phyloP scores from a whole-genome alignment of 2,888 invertebrate species.

The Ametastegia equiseti region DNA sequence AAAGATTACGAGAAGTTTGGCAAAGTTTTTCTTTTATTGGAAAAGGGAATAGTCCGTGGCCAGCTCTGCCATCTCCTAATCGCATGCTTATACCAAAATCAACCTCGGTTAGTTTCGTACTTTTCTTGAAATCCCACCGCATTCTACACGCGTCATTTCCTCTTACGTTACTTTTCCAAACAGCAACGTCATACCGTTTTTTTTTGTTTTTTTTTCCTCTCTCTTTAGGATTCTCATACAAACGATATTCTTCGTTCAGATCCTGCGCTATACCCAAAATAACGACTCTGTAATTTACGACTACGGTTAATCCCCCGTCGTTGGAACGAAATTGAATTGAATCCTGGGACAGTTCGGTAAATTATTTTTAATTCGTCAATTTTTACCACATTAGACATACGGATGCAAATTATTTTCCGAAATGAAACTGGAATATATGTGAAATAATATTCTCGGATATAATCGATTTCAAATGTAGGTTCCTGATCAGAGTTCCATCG shows the following conservation, averaged over 20 bases:
- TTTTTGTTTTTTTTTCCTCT: too few relatives aligned
- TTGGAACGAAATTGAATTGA: not conserved
- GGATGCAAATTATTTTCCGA: conserved; percentile 4
- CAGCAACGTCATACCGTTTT: not conserved
- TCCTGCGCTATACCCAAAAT: not conserved
- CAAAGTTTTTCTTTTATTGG: conserved; percentile 38
- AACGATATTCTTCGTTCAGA: not conserved
- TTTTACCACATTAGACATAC: not conserved
- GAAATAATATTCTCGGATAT: not conserved
- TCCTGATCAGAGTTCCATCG: not conserved
- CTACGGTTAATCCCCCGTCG: not conserved
- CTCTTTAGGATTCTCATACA: not conserved
- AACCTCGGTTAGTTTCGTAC: not conserved
- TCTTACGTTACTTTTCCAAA: not conserved
- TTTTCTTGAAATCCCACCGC: not conserved
- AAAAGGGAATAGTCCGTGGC: conserved; percentile 21
- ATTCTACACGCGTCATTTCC: not conserved
- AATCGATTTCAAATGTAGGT: conserved; percentile 14
- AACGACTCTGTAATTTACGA: not conserved
- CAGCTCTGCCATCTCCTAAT: conserved; percentile 21
- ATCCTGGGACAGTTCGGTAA: not conserved
- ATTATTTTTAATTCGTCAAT: not conserved
- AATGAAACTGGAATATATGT: not conserved
- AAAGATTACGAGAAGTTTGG: conserved; percentile 37
- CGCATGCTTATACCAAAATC: not conserved